These are phyloP conservation scores for Acrocera orbiculus DNA, from an alignment of 2,888 invertebrate genomes.

Conservation along the genomic window DNA sequence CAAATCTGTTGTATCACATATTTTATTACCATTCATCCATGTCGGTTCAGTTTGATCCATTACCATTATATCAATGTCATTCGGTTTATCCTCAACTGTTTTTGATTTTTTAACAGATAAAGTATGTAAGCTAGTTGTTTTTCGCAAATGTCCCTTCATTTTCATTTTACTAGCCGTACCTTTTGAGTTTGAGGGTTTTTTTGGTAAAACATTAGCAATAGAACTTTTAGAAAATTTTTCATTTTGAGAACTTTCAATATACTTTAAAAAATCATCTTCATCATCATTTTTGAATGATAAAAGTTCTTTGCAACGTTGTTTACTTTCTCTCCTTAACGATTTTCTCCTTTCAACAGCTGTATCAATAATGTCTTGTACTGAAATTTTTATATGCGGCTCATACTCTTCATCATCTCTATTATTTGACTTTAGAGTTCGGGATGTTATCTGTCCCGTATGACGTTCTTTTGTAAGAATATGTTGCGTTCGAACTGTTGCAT, in stretches of 20 bases:
- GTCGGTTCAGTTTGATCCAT: too few relatives aligned
- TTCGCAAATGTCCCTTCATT: neutral
- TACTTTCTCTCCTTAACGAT: slow-evolving; percentile 4
- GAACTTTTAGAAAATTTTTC: too few relatives aligned
- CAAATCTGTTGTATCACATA: too few relatives aligned
- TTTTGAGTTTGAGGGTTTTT: too few relatives aligned
- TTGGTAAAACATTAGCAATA: neutral
- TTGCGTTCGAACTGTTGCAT: neutral
- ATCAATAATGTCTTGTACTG: neutral
- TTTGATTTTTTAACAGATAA: too few relatives aligned
- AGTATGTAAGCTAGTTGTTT: too few relatives aligned
- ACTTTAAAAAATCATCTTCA: slow-evolving; percentile 4
- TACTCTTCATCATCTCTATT: slow-evolving; percentile 3
- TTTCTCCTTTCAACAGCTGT: neutral
- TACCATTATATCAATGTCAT: too few relatives aligned
- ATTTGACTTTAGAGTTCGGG: slow-evolving; percentile 1
- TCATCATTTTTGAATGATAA: slow-evolving; percentile 5
- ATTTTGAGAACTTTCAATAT: too few relatives aligned
- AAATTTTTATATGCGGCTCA: neutral
- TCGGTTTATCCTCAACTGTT: too few relatives aligned
- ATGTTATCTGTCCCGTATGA: slow-evolving; percentile 1
- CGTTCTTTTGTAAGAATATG: slow-evolving; percentile 1
- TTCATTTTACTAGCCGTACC: too few relatives aligned
- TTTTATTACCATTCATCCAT: too few relatives aligned
- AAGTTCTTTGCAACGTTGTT: slow-evolving; percentile 1